A percentile compares a stretch with the other conserved stretches of the same genome.
Conservation (phyloP, 2,113 vertebrate species). For the Gymnobelideus leadbeateri region DNA sequence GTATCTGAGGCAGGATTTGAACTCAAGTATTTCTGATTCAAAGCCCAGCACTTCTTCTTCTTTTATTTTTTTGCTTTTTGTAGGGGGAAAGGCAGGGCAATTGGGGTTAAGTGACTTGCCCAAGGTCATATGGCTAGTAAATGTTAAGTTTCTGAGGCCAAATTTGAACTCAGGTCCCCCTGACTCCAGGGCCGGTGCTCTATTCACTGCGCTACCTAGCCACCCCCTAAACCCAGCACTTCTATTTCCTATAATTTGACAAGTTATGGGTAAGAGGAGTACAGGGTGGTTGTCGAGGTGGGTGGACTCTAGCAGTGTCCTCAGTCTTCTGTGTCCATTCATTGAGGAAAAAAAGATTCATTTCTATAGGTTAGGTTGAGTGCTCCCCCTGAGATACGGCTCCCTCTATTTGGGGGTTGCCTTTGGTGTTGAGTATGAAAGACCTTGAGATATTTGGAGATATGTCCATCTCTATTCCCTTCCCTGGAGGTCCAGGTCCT, state of each 20-base stretch:
- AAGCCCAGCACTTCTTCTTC: neutral
- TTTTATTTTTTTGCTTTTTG: too few species aligned
- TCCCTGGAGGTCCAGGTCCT: neutral
- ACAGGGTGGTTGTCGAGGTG: neutral
- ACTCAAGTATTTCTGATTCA: neutral
- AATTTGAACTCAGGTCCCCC: too few species aligned
- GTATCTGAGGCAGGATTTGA: neutral
- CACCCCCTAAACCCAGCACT: neutral
- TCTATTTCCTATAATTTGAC: neutral
- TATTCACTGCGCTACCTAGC: too few species aligned
- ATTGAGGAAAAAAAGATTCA: neutral
- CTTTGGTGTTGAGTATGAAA: neutral
- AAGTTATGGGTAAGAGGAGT: neutral
- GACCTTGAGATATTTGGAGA: neutral
- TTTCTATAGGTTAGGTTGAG: neutral
- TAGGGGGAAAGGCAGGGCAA: too few species aligned
- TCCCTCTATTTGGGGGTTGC: neutral
- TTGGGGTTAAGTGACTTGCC: too few species aligned
- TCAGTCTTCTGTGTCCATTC: neutral
- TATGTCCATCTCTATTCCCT: neutral
- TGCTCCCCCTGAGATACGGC: slow-evolving; percentile 30
- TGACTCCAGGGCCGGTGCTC: too few species aligned
- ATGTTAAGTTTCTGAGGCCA: too few species aligned
- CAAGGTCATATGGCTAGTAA: too few species aligned
- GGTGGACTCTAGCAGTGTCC: neutral